A percentile compares a stretch with the other conserved stretches of the same genome.
phyloP scores from a whole-genome alignment of 1,140 invertebrate species.

The Epicauta chinensis region DNA sequence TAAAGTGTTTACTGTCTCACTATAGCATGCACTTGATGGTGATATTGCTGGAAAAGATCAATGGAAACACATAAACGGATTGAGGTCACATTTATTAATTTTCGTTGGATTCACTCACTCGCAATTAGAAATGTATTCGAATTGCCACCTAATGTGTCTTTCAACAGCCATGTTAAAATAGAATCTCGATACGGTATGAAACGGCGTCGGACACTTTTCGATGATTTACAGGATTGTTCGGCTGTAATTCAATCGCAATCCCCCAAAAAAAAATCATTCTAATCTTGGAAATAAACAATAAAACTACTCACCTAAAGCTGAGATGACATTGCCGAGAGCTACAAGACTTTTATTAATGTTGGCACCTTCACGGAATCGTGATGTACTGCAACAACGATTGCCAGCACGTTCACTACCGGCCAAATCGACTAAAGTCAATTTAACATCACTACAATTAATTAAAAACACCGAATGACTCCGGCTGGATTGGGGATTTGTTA shows the following conservation, averaged over 20 bases:
- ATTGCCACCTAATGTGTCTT: conserved; percentile 50
- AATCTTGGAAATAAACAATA: neutral
- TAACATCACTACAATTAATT: conserved; percentile 43
- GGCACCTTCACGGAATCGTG: conserved; percentile 64
- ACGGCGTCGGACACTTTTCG: conserved; percentile 68
- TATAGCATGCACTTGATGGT: conserved; percentile 59
- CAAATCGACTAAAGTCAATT: conserved; percentile 61
- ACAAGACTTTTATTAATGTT: conserved; percentile 79
- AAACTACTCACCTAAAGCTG: conserved; percentile 54
- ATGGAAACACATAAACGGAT: conserved; percentile 2
- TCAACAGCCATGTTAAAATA: conserved; percentile 91
- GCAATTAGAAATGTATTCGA: conserved; percentile 51
- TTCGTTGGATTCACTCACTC: conserved; percentile 37
- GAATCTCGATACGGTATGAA: conserved; percentile 99
- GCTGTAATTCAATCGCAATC: conserved; percentile 66
- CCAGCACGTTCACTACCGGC: conserved; percentile 49
- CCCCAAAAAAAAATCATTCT: neutral
- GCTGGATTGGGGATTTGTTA: conserved; percentile 51
- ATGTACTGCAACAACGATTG: conserved; percentile 28
- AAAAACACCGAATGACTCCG: conserved; percentile 61
- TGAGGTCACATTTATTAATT: conserved; percentile 2
- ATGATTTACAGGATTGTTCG: conserved; percentile 68
- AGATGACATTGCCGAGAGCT: conserved; percentile 71
- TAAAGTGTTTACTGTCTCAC: conserved; percentile 64
- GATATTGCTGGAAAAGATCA: conserved; percentile 55